A percentile compares a stretch with the other conserved stretches of the same genome.
Evolutionary conservation across 2,888 invertebrate genomes (phyloP).

Genomic region (Mythimna ferrago): DNA sequence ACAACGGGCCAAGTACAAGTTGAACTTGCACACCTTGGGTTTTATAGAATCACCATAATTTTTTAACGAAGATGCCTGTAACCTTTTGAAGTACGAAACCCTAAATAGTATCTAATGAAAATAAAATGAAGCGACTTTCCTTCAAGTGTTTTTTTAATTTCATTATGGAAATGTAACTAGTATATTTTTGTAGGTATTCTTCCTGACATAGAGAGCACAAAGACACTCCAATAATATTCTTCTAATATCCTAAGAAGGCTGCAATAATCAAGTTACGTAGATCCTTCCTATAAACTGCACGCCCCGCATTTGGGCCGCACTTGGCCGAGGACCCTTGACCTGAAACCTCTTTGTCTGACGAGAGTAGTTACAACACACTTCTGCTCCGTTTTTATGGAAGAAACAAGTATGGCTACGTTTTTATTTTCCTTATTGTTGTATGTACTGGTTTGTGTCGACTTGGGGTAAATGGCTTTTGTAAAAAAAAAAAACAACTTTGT

Average conservation of each 20-base stretch:
- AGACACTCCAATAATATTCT: slow-evolving; percentile 4
- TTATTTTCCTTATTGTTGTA: slow-evolving; percentile 39
- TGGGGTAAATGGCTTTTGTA: slow-evolving; percentile 26
- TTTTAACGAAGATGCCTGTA: no score
- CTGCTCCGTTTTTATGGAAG: slow-evolving; percentile 62
- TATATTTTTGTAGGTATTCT: neutral
- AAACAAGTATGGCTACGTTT: slow-evolving; percentile 56
- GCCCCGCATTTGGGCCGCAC: slow-evolving; percentile 65
- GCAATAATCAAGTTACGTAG: slow-evolving; percentile 68
- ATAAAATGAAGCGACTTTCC: neutral
- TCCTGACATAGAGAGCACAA: neutral
- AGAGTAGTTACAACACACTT: slow-evolving; percentile 69
- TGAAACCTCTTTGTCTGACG: slow-evolving; percentile 71
- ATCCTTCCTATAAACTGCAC: slow-evolving; percentile 67
- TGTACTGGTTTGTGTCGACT: slow-evolving; percentile 16
- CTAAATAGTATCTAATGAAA: no score
- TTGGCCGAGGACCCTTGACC: slow-evolving; percentile 73
- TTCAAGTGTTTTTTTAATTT: neutral
- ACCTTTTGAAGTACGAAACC: no score
- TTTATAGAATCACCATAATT: no score
- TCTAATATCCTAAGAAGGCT: slow-evolving; percentile 24
- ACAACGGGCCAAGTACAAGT: no score
- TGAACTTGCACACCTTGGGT: no score
- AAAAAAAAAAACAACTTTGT: slow-evolving; percentile 6
- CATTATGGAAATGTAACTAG: neutral